A percentile compares a stretch with the other conserved stretches of the same genome.
These are phyloP conservation scores for Linepithema humile DNA, from an alignment of 1,140 invertebrate genomes.

Conservation along the genomic window DNA sequence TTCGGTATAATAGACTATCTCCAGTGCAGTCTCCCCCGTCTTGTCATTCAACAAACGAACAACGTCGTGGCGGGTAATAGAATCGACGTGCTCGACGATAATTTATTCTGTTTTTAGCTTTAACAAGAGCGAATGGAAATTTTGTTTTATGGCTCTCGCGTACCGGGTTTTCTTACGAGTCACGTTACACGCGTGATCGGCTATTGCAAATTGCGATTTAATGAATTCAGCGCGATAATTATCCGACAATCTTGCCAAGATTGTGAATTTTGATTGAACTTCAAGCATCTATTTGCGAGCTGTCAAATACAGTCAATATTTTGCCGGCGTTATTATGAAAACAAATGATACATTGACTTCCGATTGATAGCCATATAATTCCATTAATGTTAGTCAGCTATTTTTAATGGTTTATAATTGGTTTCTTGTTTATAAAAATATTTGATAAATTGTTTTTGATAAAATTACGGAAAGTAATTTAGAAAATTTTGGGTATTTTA, in stretches of 20 bases:
- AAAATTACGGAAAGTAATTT: too few species aligned
- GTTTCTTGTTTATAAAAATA: too few species aligned
- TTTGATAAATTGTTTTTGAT: too few species aligned
- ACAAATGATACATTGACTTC: too few species aligned
- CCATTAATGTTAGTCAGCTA: too few species aligned
- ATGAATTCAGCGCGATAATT: background rate
- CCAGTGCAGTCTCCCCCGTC: conserved; percentile 39
- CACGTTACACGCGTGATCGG: background rate
- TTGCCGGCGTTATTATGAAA: background rate
- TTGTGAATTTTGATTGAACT: background rate
- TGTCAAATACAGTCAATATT: background rate
- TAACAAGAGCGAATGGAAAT: conserved; percentile 77
- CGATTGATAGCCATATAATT: too few species aligned
- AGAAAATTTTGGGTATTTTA: too few species aligned
- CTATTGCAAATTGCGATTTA: background rate
- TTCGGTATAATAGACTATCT: conserved; percentile 76
- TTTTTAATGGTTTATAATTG: too few species aligned
- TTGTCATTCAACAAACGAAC: conserved; percentile 67
- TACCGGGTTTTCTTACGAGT: conserved; percentile 14
- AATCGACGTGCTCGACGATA: conserved; percentile 75
- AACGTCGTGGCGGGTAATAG: conserved; percentile 72
- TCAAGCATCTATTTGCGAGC: background rate
- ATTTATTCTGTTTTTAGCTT: conserved; percentile 74
- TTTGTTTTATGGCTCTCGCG: conserved; percentile 65
- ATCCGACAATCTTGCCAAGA: background rate